Conservation (phyloP, 2,797 vertebrate species). For the Lutjanus campechanus region DNA sequence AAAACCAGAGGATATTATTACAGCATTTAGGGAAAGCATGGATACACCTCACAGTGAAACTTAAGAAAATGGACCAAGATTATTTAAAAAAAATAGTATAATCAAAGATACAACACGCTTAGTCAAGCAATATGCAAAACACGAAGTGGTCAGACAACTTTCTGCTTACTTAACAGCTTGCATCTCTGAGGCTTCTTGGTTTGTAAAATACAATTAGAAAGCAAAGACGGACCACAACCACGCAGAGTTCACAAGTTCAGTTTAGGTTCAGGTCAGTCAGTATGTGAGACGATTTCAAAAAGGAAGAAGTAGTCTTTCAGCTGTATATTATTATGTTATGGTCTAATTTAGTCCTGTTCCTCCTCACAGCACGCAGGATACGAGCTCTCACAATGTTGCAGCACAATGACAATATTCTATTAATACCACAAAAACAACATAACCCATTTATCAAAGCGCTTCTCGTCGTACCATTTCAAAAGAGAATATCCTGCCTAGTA, state of each 20-base stretch:
- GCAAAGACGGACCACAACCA: too few relatives aligned
- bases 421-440: constrained; percentile 74
- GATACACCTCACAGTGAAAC: background rate
- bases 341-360: constrained; percentile 45
- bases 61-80: too few relatives aligned
- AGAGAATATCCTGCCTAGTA: constrained; percentile 71
- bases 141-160: background rate
- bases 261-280: constrained; percentile 23
- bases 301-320: background rate
- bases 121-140: background rate
- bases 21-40: background rate
- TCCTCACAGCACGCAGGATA: constrained; percentile 32
- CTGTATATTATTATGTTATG: constrained; percentile 42
- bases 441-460: constrained; percentile 69
- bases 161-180: background rate
- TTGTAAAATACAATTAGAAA: too few relatives aligned
- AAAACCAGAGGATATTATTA: background rate
- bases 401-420: constrained; percentile 72
- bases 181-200: too few relatives aligned
- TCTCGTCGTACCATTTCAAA: constrained; percentile 57
- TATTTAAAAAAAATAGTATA: background rate
- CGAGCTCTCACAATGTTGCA: constrained; percentile 45
- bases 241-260: background rate
- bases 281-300: background rate
- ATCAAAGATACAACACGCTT: background rate